These are phyloP conservation scores for Andrena haemorrhoa DNA, from an alignment of 2,888 invertebrate genomes.

Conservation along the genomic window DNA sequence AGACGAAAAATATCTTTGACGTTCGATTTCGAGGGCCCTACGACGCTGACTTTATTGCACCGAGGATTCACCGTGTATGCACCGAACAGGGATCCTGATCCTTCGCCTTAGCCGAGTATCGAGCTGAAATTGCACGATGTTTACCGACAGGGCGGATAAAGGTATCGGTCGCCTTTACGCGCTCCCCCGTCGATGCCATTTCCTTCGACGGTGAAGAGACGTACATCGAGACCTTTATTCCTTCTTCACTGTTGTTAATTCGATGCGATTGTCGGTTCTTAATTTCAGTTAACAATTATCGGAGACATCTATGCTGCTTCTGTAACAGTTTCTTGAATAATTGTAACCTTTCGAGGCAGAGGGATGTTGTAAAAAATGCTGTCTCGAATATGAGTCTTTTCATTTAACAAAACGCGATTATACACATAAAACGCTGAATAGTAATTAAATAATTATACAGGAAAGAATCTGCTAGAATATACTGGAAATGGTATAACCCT, in stretches of 20 bases:
- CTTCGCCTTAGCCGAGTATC: not conserved
- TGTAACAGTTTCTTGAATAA: too few relatives aligned
- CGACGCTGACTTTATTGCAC: constrained; percentile 26
- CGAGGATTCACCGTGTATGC: constrained; percentile 14
- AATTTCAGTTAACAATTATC: too few relatives aligned
- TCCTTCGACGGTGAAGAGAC: not conserved
- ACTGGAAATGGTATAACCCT: not conserved
- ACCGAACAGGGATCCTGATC: not conserved
- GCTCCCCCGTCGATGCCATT: not conserved
- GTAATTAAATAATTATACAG: too few relatives aligned
- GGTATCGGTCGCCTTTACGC: not conserved
- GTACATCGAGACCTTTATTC: not conserved
- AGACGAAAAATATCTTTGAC: constrained; percentile 54
- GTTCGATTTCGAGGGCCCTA: constrained; percentile 39
- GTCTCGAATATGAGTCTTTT: too few relatives aligned
- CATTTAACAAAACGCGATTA: too few relatives aligned
- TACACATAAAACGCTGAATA: too few relatives aligned
- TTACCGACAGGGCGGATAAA: constrained; percentile 15
- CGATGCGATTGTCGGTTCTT: too few relatives aligned
- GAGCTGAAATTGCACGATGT: constrained; percentile 12
- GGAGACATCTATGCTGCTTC: too few relatives aligned
- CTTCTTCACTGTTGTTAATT: too few relatives aligned
- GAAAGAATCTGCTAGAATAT: not conserved
- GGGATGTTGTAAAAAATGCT: too few relatives aligned
- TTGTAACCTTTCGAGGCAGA: too few relatives aligned